Evolutionary conservation across 30 jellyfish, hydroid and myxozoan genomes (phyloP).

Genomic region (Turritopsis rubra): DNA sequence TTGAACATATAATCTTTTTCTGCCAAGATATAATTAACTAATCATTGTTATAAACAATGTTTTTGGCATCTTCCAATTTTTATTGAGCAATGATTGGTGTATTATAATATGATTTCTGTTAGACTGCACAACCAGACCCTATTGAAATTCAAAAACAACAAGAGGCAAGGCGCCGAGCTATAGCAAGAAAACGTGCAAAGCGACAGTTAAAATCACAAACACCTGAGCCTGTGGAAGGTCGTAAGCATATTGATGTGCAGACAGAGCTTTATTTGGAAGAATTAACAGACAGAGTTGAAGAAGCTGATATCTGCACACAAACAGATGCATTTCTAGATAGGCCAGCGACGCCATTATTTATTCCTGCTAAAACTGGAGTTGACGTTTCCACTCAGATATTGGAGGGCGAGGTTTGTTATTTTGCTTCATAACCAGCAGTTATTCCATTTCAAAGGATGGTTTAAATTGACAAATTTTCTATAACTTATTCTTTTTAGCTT

Average conservation of each 20-base stretch:
- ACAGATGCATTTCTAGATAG: conserved; percentile 93
- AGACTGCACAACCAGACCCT: conserved; percentile 95
- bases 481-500: conserved; percentile 45
- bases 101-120: neutral
- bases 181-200: conserved; percentile 84
- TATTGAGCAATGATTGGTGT: too few relatives aligned
- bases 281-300: conserved; percentile 92
- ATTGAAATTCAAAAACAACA: conserved; percentile 81
- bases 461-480: neutral
- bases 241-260: conserved; percentile 91
- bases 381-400: conserved; percentile 90
- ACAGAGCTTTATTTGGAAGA: conserved; percentile 88
- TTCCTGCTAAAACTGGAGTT: conserved; percentile 91
- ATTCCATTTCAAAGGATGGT: neutral
- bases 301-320: conserved; percentile 84
- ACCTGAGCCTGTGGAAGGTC: conserved; percentile 95
- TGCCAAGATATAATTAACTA: too few relatives aligned
- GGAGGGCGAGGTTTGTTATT: conserved; percentile 76
- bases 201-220: conserved; percentile 71
- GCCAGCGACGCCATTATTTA: conserved; percentile 88
- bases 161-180: conserved; percentile 69
- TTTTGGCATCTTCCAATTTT: too few relatives aligned
- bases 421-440: neutral
- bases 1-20: too few relatives aligned
- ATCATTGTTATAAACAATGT: too few relatives aligned